Base-by-base conservation (phyloP, 2,797 vertebrate species). In the Sitta carolinensis region DNA sequence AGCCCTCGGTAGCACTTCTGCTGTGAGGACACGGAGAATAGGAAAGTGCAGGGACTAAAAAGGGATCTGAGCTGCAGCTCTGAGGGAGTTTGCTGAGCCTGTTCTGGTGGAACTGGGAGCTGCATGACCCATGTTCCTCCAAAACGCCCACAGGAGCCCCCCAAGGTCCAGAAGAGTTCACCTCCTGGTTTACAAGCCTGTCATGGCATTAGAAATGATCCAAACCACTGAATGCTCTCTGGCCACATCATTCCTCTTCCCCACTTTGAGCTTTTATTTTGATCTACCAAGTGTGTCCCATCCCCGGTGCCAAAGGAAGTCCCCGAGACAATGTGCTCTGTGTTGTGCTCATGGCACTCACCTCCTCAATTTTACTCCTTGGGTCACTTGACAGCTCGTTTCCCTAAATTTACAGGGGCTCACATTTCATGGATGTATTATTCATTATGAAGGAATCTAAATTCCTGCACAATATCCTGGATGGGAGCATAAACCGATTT, bases 211-310 rank as follows among this genome's bases (percentile, higher is more conserved):
- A 68, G 67, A 74, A 90, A 87, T 11, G 1, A 89, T 23, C 73
- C 45, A 43, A 90, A 78, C 32, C 58, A 15, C 80, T 26, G 52
- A 79, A 43, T 6, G 5, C 90, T 76, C 86, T 48, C 59, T 0
- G 19, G 63, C 73, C 85, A 72, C 66, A 3, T 72, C 83, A 73
- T 58, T 63, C 64, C 86, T 72, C 85, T 64, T 43, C 80, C 89
- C 59, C 36, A 58, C 92, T 92, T 83, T 85, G 93, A 95, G 93
- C 92, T 87, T 62, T 52, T 15, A 34, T 93, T 94, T 95, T 95
- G 96, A 97, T 96, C 96, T 26, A 58, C 16, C 45, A 14, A 95
- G 92, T 58, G 95, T 92, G 89, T 97, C 96, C 90, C 17, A 11
- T 16, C 30, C 3, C 80, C 40, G 17, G 91, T 61, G 88, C 92